These are phyloP conservation scores for Chorisops tibialis DNA, from an alignment of 2,888 invertebrate genomes.

Conservation along the genomic window DNA sequence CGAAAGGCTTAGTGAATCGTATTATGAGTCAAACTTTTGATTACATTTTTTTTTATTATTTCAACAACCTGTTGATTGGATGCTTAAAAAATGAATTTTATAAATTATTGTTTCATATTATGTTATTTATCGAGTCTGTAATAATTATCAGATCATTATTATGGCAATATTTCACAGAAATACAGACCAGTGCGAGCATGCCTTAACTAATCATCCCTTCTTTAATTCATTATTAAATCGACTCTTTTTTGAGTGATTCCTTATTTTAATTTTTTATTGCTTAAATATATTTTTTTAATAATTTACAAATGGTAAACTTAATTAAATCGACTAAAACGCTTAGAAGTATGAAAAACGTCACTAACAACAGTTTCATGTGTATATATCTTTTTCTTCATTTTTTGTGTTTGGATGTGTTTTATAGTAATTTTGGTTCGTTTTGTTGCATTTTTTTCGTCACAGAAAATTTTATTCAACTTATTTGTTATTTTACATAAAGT, in stretches of 20 bases:
- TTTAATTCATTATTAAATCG: neutral
- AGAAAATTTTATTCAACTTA: too few relatives aligned
- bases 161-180: slow-evolving; percentile 27
- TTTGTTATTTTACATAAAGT: too few relatives aligned
- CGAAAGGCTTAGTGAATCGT: neutral
- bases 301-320: neutral
- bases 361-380: slow-evolving; percentile 37
- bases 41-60: neutral
- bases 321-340: too few relatives aligned
- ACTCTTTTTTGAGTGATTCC: neutral
- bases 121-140: neutral
- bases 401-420: slow-evolving; percentile 28
- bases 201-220: slow-evolving; percentile 6
- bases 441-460: neutral
- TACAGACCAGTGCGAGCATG: slow-evolving; percentile 12
- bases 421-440: slow-evolving; percentile 28
- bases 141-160: neutral
- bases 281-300: neutral
- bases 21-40: too few relatives aligned
- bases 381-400: neutral
- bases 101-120: slow-evolving; percentile 10
- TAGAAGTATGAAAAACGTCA: slow-evolving; percentile 37
- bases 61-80: too few relatives aligned
- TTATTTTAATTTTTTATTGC: neutral
- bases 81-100: slow-evolving; percentile 18